Percentiles rank a stretch among this genome's conserved stretches.
Conservation (phyloP, 1,140 invertebrate species). For the Aricia agestis region DNA sequence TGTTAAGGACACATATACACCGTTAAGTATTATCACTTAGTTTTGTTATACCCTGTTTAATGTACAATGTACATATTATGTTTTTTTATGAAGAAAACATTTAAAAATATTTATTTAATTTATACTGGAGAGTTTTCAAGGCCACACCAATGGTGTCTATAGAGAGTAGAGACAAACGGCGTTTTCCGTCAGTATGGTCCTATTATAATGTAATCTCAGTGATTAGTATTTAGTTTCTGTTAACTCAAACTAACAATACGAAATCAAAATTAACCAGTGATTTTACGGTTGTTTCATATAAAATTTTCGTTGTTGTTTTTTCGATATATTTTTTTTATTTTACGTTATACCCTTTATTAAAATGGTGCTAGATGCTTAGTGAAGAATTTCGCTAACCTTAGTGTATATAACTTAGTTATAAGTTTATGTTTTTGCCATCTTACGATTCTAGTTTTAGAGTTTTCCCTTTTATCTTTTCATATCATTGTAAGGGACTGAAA, state of each 20-base stretch:
- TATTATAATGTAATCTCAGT: constrained; percentile 11
- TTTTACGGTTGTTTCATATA: constrained; percentile 23
- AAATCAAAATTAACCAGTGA: constrained; percentile 15
- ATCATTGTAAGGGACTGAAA: constrained; percentile 64
- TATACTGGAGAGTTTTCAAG: too few relatives aligned
- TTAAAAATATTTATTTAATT: too few relatives aligned
- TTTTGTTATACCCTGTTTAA: too few relatives aligned
- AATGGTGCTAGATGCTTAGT: constrained; percentile 71
- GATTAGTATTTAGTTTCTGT: background rate
- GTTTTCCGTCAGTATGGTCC: constrained; percentile 36
- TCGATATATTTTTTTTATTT: constrained; percentile 52
- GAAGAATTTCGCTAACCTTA: constrained; percentile 49
- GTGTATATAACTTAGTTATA: constrained; percentile 22
- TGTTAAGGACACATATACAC: too few relatives aligned
- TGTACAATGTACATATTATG: too few relatives aligned
- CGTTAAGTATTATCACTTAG: too few relatives aligned
- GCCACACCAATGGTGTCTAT: background rate
- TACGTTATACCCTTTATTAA: constrained; percentile 56
- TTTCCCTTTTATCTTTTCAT: constrained; percentile 40
- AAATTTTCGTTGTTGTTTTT: constrained; percentile 46
- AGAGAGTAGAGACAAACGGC: background rate
- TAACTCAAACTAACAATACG: background rate
- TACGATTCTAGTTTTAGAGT: constrained; percentile 45
- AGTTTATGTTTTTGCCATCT: constrained; percentile 28
- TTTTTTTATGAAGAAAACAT: too few relatives aligned